These are phyloP conservation scores for Morpho helenor DNA, from an alignment of 2,888 invertebrate genomes.

Conservation along the genomic window DNA sequence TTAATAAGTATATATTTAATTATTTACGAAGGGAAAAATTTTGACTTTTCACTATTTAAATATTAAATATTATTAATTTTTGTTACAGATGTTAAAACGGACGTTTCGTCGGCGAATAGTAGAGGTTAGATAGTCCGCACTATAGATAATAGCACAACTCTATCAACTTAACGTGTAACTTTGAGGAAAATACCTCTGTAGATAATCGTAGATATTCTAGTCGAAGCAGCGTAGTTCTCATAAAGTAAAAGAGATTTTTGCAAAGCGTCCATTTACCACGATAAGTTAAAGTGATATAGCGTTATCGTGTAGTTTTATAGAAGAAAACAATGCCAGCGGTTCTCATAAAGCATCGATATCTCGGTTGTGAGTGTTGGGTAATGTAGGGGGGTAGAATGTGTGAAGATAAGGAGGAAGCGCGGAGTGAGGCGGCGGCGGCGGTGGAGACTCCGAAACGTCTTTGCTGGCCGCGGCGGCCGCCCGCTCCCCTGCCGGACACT, in stretches of 20 bases:
- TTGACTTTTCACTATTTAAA: too few species aligned
- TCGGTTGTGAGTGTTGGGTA: slow-evolving; percentile 63
- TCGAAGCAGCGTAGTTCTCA: slow-evolving; percentile 35
- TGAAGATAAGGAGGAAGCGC: slow-evolving; percentile 70
- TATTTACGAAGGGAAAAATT: too few species aligned
- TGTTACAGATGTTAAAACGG: slow-evolving; percentile 75
- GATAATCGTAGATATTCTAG: slow-evolving; percentile 32
- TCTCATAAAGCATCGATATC: slow-evolving; percentile 73
- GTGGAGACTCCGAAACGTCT: slow-evolving; percentile 53
- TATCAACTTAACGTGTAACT: slow-evolving; percentile 53
- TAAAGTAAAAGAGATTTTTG: slow-evolving; percentile 37
- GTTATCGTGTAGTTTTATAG: slow-evolving; percentile 62
- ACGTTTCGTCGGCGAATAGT: slow-evolving; percentile 55
- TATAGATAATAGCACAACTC: slow-evolving; percentile 60
- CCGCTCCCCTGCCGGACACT: slow-evolving; percentile 82
- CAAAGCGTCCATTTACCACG: slow-evolving; percentile 51
- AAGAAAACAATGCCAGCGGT: slow-evolving; percentile 68
- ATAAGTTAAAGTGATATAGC: slow-evolving; percentile 57
- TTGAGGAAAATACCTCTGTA: slow-evolving; percentile 29
- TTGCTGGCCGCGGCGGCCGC: slow-evolving; percentile 65
- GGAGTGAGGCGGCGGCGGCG: slow-evolving; percentile 57
- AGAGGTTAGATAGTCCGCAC: slow-evolving; percentile 50
- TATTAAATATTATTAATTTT: slow-evolving; percentile 27
- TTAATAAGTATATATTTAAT: too few species aligned
- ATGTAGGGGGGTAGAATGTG: slow-evolving; percentile 58